Evolutionary conservation across 2,113 vertebrate genomes (phyloP), one percentile per base, ranked within the genome.

Genomic region (Dicaeum eximium): DNA sequence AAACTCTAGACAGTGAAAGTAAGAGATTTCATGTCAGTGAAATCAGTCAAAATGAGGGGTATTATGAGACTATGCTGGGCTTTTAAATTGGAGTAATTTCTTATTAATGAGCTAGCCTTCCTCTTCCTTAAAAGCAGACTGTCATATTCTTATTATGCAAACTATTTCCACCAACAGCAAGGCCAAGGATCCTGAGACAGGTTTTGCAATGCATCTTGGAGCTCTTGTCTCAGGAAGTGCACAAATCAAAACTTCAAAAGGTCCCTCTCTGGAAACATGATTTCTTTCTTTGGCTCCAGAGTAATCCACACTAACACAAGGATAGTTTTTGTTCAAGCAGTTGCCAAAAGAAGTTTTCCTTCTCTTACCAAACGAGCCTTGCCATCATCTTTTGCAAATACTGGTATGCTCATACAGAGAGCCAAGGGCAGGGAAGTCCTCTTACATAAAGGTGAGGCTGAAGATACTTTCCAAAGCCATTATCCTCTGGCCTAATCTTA

Each of bases 21-120:
- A 37, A 44, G 10, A 24, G 60, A 80, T 33, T n/a, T 44, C 38
- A 50, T 3, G 7, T 37, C 10, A 92, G n/a, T 27, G 38, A 45
- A 66, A 78, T 28, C 44, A 23, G n/a, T 38, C 61, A 79, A 47
- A 72, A 42, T 35, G 8, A 92, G 83, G 20, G 58, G 38, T 24
- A 60, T 22, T 18, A 33, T 15, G 17, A 47, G 19, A 77, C 35
- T 51, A 57, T 16, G 15, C 14, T 33, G 51, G 6, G 27, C 35
- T 78, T 80, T 74, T 50, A 71, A 62, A 91, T 22, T 6, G 3
- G 28, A 74, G n/a, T n/a, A 8, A 50, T 44, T 90, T 80, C 45
- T 48, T 31, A 53, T 23, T 65, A 73, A 37, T 0, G 0, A 22
- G 50, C 35, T 44, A 58, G 11, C 19, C 8, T 66, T n/a, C 51